Base-by-base conservation (phyloP, 2,888 invertebrate species). In the Xylota segnis region DNA sequence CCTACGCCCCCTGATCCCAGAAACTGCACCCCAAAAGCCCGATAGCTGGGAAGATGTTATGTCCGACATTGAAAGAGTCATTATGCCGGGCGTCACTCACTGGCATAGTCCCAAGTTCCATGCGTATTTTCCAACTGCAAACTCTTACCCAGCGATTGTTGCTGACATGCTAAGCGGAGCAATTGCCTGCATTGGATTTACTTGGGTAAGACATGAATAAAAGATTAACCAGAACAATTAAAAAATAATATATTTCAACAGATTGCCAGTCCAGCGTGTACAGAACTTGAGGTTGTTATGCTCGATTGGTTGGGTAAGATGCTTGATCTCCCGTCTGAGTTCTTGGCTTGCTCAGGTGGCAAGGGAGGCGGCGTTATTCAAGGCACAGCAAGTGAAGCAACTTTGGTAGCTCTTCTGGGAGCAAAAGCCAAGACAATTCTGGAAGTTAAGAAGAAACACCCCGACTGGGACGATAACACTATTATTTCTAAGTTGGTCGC, bases 71-170 rank as follows among this genome's bases (percentile, higher is more conserved):
- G 99, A 99, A 91, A 94, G 96, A 71, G 96, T 98, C 74, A 97
- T 99, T 88, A 99, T 99, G 98, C 98, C 99, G 0, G 99, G 99
- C 59, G 97, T 98, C 72, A 98, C 98, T 0, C 98, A 98, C 91
- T 99, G 98, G 98, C 97, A 98, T 91, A 97, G 97, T 71, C 98
- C 98, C 6, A 95, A 96, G 90, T 99, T 99, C 93, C 97, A 98
- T 92, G 98, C 98, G 5, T 99, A 98, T 93, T 98, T 97, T 92
- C 98, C 98, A 16, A 97, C 98, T 0, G 98, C 96, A 29, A 97
- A 97, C 92, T 98, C 98, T 0, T 98, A 98, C 92, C 97, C 98
- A 0, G 95, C 97, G 9, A 97, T 98, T 88, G 96, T 98, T 9
- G 98, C 97, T 4, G 99, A 99, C 90, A 98, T 99, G 95, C 93